Conservation (phyloP, 2,888 invertebrate species). For the Xylota segnis region DNA sequence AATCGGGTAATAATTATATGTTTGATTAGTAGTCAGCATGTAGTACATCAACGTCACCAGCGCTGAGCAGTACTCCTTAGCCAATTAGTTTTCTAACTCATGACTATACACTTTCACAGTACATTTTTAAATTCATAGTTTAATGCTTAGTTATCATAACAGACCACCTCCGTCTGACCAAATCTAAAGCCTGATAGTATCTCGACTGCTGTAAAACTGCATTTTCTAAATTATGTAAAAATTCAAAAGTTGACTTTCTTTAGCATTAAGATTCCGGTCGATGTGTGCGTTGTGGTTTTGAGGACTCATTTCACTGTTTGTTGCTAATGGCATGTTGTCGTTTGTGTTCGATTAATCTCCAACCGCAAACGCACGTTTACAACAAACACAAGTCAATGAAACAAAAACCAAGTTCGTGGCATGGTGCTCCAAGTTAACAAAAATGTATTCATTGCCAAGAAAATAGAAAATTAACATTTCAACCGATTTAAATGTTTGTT, state of each 20-base stretch:
- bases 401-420: neutral
- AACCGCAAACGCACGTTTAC: constrained; percentile 14
- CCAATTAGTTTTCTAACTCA: neutral
- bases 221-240: neutral
- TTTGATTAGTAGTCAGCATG: no score
- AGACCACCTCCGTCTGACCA: no score
- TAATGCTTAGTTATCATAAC: no score
- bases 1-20: neutral
- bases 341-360: neutral
- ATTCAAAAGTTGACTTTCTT: neutral
- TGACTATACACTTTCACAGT: neutral
- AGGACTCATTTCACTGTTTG: constrained; percentile 5
- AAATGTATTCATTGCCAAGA: no score
- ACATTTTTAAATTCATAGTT: neutral
- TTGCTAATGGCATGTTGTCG: constrained; percentile 3
- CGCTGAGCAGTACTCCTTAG: neutral
- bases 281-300: constrained; percentile 22
- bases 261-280: constrained; percentile 14
- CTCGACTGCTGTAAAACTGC: no score
- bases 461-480: no score
- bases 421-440: neutral
- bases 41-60: neutral
- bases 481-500: no score
- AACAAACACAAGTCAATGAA: neutral
- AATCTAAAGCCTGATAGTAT: no score